Evolutionary conservation across 2,888 invertebrate species (phyloP), one percentile per base, ranked within the genome.

Genomic region (Nymphalis urticae): DNA sequence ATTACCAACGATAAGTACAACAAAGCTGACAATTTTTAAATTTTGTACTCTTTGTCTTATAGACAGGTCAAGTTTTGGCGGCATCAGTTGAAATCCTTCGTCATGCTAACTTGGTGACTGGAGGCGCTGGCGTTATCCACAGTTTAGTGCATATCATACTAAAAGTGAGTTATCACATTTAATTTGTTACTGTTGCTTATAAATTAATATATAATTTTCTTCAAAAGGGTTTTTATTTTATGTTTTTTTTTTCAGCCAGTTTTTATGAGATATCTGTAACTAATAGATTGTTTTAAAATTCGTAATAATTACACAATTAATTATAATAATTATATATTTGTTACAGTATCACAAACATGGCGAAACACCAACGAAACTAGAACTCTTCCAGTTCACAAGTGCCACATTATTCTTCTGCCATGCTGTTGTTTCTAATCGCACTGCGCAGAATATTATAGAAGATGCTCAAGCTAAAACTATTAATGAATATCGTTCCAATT

Each of bases 381-480:
- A 93, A 73, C 72, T 93, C 53, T 92, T 93, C 88, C 93, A 93
- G 72, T 90, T 93, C 79, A 86, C 92, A 0, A 83, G 93, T 0
- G 88, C 93, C 0, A 86, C 91, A 0, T 74, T 93, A 48, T 93
- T 93, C 85, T 92, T 93, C 80, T 90, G 83, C 59, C 88, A 92
- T 69, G 88, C 93, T 0, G 87, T 90, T 1, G 85, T 93, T 72
- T 89, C 90, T 0, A 90, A 90, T 72, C 83, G 85, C 36, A 93
- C 93, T 0, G 93, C 93, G 0, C 87, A 90, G 76, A 88, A 82
- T 61, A 92, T 93, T 48, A 86, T 93, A 1, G 93, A 94, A 66
- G 94, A 94, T 65, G 88, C 93, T 0, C 94, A 94, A 75, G 88
- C 92, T 1, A 88, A 85, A 59, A 82, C 90, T 24, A 88, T 94